A percentile compares a stretch with the other conserved stretches of the same genome.
Conservation (phyloP, 2,113 vertebrate species). For the Shinisaurus crocodilurus region DNA sequence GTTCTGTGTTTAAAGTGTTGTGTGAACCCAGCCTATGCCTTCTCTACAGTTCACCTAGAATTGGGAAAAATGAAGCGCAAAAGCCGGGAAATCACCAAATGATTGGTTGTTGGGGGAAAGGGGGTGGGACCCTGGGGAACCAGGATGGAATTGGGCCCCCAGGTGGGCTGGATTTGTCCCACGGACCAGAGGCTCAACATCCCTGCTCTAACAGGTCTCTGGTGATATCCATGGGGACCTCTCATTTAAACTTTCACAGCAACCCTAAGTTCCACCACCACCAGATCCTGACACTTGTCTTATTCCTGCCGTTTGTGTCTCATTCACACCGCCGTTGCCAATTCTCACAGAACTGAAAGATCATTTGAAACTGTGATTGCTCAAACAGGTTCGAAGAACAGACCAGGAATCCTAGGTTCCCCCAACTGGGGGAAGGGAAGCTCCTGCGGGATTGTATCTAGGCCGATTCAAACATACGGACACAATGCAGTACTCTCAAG, state of each 20-base stretch:
- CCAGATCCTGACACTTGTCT: neutral
- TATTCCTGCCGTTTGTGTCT: neutral
- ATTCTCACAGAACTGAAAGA: neutral
- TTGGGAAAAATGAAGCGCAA: too few relatives aligned
- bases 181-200: neutral
- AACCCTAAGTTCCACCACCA: neutral
- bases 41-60: neutral
- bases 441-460: neutral
- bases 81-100: too few relatives aligned
- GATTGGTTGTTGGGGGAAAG: too few relatives aligned
- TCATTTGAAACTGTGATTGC: neutral
- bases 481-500: neutral
- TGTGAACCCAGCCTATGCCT: too few relatives aligned
- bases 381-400: neutral
- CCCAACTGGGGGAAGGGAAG: neutral
- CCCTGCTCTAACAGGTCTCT: neutral
- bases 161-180: too few relatives aligned
- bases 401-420: neutral
- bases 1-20: too few relatives aligned
- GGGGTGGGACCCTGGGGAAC: too few relatives aligned
- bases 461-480: neutral
- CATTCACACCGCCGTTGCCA: neutral
- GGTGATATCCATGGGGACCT: neutral
- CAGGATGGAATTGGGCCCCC: too few relatives aligned
- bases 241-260: neutral